Evolutionary conservation across 1,140 invertebrate genomes (phyloP), one percentile per base, ranked within the genome.

Genomic region (Caerostris extrusa): DNA sequence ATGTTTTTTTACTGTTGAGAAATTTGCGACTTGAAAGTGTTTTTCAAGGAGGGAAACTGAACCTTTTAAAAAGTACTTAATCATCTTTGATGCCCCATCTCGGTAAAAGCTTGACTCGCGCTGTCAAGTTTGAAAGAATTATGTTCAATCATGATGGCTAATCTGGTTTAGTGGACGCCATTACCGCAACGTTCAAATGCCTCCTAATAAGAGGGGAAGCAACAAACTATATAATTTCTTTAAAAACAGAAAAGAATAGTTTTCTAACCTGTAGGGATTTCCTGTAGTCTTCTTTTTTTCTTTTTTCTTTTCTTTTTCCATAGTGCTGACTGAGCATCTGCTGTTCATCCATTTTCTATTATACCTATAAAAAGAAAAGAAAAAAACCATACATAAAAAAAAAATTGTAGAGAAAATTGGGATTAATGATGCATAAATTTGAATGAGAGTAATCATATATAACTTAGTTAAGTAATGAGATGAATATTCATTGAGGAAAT

Each of bases 51-150:
- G 71, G 34, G 12, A 50, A 34, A 77, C 53, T 77, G 12, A 12
- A 17, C 55, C 56, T 19, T 83, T 87, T 87, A 87, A 90, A 90
- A 77, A 90, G 55, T 60, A 69, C 67, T 90, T 90, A 77, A 90
- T 90, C 88, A 90, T 55, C 77, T 77, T 57, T 14, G n/a, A 85
- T 88, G 12, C 86, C 53, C 8, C 53, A 34, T 50, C 88, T 55
- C 88, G 57, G 71, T 7, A 12, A 19, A n/a, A 50, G 8, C 7
- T n/a, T 90, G 69, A 77, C 67, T 71, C 88, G 56, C 34, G 88
- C 17, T 88, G 86, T 88, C 86, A 88, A 57, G 58, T n/a, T 17
- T 64, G 60, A 34, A 88, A 88, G 88, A 90, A 90, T 90, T 90
- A 90, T 60, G 67, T 58, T 90, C 88, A 57, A 71, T 90, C 61